Percentiles rank a stretch among this genome's conserved stretches.
phyloP scores from a whole-genome alignment of 2,113 vertebrate species.

The Neofelis nebulosa region DNA sequence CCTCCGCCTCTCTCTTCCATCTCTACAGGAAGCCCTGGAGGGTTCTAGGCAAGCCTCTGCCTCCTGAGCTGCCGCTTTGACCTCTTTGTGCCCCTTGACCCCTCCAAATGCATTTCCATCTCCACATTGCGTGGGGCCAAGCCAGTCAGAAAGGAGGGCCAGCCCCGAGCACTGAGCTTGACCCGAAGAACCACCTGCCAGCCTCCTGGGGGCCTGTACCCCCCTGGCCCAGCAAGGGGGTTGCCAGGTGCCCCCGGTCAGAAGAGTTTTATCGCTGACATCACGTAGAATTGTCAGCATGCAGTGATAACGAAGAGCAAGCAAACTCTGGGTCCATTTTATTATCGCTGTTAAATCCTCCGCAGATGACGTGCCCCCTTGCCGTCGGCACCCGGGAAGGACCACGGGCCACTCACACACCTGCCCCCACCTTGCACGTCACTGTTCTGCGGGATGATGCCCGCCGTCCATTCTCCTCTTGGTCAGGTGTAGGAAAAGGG shows the following conservation, averaged over 20 bases:
- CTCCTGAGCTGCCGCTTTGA: neutral
- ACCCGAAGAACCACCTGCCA: neutral
- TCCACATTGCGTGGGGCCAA: neutral
- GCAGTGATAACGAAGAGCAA: neutral
- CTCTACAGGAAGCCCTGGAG: neutral
- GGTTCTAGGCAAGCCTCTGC: neutral
- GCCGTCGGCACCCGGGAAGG: neutral
- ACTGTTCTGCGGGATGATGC: accelerated
- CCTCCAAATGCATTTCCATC: neutral
- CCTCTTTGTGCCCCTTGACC: neutral
- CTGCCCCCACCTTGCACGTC: neutral
- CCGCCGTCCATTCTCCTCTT: too few relatives aligned
- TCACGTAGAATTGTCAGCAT: neutral
- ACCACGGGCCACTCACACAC: neutral
- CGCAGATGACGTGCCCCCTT: neutral
- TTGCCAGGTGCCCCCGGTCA: accelerated
- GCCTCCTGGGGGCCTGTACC: neutral
- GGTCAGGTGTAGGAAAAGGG: neutral
- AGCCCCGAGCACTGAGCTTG: neutral
- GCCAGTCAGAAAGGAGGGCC: neutral
- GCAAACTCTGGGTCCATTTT: neutral
- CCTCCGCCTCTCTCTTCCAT: neutral
- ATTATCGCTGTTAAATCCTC: neutral
- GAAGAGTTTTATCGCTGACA: neutral
- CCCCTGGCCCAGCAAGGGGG: accelerated